These are phyloP conservation scores for Salvator merianae DNA, from an alignment of 2,113 vertebrate genomes.

Conservation along the genomic window DNA sequence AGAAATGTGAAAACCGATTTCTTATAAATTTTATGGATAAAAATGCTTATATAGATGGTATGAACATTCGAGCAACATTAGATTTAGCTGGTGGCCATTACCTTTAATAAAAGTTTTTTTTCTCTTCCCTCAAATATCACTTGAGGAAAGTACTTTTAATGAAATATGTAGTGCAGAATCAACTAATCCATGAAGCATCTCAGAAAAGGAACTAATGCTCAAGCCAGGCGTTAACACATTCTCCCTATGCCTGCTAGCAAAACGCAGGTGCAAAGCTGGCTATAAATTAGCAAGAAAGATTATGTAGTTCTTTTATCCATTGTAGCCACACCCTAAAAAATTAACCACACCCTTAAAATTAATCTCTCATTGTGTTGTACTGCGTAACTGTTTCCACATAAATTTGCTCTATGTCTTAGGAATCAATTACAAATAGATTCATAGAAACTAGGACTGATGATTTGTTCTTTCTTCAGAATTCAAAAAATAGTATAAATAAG, in stretches of 20 bases:
- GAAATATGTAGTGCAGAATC: not conserved
- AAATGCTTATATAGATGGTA: not conserved
- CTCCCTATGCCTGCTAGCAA: not conserved
- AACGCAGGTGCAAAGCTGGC: not conserved
- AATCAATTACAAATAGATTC: too few relatives aligned
- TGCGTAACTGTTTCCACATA: slow-evolving; percentile 14
- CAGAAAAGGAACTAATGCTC: not conserved
- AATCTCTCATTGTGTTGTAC: not conserved
- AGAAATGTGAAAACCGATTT: accelerated
- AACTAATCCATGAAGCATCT: slow-evolving; percentile 21
- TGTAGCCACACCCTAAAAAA: slow-evolving; percentile 11
- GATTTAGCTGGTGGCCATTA: not conserved
- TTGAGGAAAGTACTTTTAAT: not conserved
- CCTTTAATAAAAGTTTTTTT: not conserved
- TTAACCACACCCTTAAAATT: not conserved
- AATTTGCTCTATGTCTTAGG: slow-evolving; percentile 22
- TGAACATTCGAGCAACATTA: not conserved
- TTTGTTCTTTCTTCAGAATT: not conserved
- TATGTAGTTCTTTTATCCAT: not conserved
- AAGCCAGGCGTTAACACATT: not conserved
- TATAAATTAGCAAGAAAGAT: slow-evolving; percentile 32
- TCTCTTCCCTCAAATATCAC: not conserved
- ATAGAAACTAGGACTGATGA: slow-evolving; percentile 26
- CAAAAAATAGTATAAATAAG: not conserved
- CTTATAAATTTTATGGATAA: not conserved